phyloP scores from a whole-genome alignment of 2,113 vertebrate species.

The Rattus rattus region DNA sequence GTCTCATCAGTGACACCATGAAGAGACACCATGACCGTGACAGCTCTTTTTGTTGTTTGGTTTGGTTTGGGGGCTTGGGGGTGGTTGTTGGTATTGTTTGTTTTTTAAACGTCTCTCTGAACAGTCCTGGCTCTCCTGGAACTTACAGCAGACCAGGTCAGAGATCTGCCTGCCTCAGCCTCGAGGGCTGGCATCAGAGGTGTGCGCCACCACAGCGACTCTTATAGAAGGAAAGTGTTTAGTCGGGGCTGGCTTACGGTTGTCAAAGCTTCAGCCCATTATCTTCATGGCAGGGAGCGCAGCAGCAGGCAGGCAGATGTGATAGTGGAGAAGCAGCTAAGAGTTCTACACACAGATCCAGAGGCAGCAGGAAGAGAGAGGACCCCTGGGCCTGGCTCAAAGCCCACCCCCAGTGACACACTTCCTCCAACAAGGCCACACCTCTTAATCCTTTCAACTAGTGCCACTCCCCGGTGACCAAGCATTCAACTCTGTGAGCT shows the following conservation, averaged over 20 bases:
- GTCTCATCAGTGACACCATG: not conserved
- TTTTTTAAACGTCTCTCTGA: too few species aligned
- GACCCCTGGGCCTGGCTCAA: not conserved
- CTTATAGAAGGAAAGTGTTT: not conserved
- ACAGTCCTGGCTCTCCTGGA: too few species aligned
- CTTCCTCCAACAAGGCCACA: not conserved
- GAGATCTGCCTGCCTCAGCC: too few species aligned
- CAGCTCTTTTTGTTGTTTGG: too few species aligned
- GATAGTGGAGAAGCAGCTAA: not conserved
- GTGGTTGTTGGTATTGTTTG: too few species aligned
- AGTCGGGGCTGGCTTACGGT: not conserved
- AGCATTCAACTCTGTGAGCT: not conserved
- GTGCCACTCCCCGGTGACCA: not conserved
- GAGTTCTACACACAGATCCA: not conserved
- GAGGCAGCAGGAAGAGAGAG: not conserved
- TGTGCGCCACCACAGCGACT: not conserved
- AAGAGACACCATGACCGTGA: not conserved
- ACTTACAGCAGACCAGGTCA: too few species aligned
- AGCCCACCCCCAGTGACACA: not conserved
- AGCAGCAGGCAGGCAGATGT: not conserved
- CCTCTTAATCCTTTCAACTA: not conserved
- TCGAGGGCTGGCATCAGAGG: too few species aligned
- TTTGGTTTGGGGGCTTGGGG: too few species aligned
- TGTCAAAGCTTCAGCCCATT: not conserved
- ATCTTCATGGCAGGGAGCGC: too few species aligned